Base-by-base conservation (phyloP, 2,113 vertebrate genomes). In the Spheniscus mendiculus region DNA sequence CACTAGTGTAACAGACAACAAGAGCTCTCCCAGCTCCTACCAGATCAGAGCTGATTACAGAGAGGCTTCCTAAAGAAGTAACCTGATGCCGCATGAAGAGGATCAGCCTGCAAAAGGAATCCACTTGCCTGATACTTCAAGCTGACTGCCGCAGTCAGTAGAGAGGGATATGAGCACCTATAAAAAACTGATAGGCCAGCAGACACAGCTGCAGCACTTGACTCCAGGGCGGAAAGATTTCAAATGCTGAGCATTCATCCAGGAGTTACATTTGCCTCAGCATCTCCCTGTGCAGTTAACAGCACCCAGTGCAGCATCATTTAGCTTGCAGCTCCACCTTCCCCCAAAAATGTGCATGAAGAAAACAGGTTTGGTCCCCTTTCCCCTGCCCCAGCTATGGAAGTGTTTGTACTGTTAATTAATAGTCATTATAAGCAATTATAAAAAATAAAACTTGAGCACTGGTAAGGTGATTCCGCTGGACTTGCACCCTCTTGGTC, bases 321-420 rank as follows among this genome's bases (percentile, higher is more conserved):
- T 50, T 6, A 19, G 55, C 79, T 59, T 4, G 12, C 66, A 44
- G 85, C 76, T 70, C 76, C 5, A 9, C n/a, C 45, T 27, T 36
- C n/a, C 49, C 90, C 89, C 55, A 53, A 16, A 72, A 85, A 83
- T 0, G 11, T 2, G 19, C 0, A 4, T 62, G 85, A 96, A 95
- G 42, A 81, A 87, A 87, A 82, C 34, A 77, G 25, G 22, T 89
- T 91, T 96, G 95, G 96, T 96, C 91, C 94, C 95, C 94, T 91
- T 81, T 63, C 40, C 83, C 94, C 61, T 23, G 42, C 45, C 90
- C 93, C 96, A 91, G 70, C 74, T 79, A 59, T 5, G 50, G 45
- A 85, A 97, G 32, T 22, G 53, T 66, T 61, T 2, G 26, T 58
- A 27, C 32, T 66, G 66, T 83, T 96, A 87, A 87, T 92, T 66